Conservation (phyloP, 2,888 invertebrate genomes). For the Trisateles emortualis region DNA sequence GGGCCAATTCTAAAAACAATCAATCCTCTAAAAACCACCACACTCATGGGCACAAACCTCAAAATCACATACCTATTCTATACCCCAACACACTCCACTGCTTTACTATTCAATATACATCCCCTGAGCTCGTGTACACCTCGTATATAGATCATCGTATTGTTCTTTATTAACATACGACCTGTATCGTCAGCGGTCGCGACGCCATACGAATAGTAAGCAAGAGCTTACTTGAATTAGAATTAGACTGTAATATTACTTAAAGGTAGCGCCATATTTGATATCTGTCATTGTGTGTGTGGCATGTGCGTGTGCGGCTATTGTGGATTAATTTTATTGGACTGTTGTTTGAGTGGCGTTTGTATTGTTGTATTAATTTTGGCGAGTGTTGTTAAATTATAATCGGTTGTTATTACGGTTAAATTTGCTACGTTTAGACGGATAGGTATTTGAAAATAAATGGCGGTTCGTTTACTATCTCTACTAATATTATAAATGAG, state of each 20-base stretch:
- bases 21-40: not conserved
- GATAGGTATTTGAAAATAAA: not conserved
- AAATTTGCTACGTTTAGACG: not conserved
- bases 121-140: slow-evolving; percentile 79
- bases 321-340: slow-evolving; percentile 26
- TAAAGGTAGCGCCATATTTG: slow-evolving; percentile 49
- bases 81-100: slow-evolving; percentile 52
- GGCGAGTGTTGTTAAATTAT: not conserved
- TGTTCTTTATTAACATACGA: slow-evolving; percentile 80
- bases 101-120: slow-evolving; percentile 70
- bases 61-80: slow-evolving; percentile 50
- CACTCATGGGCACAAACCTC: slow-evolving; percentile 12
- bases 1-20: too few relatives aligned
- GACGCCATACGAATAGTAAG: slow-evolving; percentile 62
- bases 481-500: too few relatives aligned
- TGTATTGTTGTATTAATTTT: not conserved
- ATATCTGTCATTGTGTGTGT: slow-evolving; percentile 4
- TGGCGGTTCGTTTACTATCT: too few relatives aligned
- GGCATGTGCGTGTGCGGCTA: slow-evolving; percentile 23
- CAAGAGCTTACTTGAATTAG: slow-evolving; percentile 61
- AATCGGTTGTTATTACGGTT: not conserved
- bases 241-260: slow-evolving; percentile 65
- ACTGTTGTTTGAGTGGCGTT: slow-evolving; percentile 2
- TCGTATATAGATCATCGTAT: slow-evolving; percentile 87
- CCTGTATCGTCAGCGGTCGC: slow-evolving; percentile 70